phyloP scores from a whole-genome alignment of 2,888 invertebrate species.

The Synergus japonicus region DNA sequence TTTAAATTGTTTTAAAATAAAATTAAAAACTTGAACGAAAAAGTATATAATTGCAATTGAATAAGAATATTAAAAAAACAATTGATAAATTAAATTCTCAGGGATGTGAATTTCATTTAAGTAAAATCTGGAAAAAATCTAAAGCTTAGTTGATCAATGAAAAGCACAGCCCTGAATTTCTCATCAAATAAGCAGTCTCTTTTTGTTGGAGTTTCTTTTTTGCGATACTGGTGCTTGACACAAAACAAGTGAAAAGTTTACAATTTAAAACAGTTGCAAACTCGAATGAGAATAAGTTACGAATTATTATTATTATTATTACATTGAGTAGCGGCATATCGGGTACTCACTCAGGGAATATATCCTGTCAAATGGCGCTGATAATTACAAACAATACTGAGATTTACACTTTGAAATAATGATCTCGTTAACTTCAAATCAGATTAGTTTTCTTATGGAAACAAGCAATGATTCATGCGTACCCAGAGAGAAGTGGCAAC shows the following conservation, averaged over 20 bases:
- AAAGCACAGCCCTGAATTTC: conserved; percentile 86
- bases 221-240: conserved; percentile 70
- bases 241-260: conserved; percentile 71
- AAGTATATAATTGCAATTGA: neutral
- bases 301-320: conserved; percentile 65
- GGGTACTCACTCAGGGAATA: conserved; percentile 77
- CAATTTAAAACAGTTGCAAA: conserved; percentile 63
- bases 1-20: neutral
- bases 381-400: conserved; percentile 77
- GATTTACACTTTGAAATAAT: conserved; percentile 77
- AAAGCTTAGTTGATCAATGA: neutral
- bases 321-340: conserved; percentile 76
- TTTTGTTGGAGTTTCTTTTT: conserved; percentile 45
- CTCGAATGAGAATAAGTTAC: conserved; percentile 66
- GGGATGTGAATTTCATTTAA: neutral
- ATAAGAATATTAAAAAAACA: neutral
- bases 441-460: conserved; percentile 66
- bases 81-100: neutral
- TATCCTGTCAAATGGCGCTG: conserved; percentile 77
- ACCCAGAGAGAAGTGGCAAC: conserved; percentile 64
- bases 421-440: conserved; percentile 72
- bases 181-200: conserved; percentile 62
- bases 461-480: conserved; percentile 71
- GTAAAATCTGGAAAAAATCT: neutral
- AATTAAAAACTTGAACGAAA: neutral